phyloP scores from a whole-genome alignment of 1,140 invertebrate genomes.

The Pseudachorutes palmiensis region DNA sequence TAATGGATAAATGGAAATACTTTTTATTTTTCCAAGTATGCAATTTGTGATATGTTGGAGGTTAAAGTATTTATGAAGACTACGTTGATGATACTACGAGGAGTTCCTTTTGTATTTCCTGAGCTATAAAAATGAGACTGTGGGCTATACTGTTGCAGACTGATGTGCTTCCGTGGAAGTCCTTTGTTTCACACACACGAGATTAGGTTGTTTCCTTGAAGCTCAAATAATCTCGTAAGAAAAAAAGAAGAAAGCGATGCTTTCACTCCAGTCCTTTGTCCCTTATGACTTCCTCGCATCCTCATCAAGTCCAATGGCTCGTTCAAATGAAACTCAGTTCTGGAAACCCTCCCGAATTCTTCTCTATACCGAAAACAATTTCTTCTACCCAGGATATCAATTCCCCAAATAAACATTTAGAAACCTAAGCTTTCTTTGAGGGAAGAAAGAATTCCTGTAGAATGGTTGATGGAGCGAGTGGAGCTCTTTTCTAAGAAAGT shows the following conservation, averaged over 20 bases:
- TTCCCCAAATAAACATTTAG: constrained; percentile 13
- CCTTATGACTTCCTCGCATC: not conserved
- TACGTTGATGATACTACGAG: constrained; percentile 17
- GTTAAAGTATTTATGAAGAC: constrained; percentile 29
- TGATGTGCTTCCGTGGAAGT: too few relatives aligned
- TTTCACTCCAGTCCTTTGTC: too few relatives aligned
- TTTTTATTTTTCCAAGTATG: constrained; percentile 26
- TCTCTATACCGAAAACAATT: not conserved
- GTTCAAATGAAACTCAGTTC: not conserved
- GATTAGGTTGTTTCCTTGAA: not conserved
- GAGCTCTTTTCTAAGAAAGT: not conserved
- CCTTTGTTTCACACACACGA: not conserved
- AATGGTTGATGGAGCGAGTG: not conserved
- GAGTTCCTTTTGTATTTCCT: not conserved
- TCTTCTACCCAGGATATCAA: not conserved
- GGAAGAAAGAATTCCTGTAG: not conserved
- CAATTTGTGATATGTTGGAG: constrained; percentile 32
- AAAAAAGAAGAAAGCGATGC: too few relatives aligned
- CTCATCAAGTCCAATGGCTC: constrained; percentile 6
- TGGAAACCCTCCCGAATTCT: not conserved
- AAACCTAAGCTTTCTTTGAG: too few relatives aligned
- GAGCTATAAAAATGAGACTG: not conserved
- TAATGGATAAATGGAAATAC: not conserved
- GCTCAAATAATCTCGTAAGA: not conserved
- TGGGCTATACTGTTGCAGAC: not conserved